Base-by-base conservation (phyloP, 2,888 invertebrate species). In the Mythimna impura region DNA sequence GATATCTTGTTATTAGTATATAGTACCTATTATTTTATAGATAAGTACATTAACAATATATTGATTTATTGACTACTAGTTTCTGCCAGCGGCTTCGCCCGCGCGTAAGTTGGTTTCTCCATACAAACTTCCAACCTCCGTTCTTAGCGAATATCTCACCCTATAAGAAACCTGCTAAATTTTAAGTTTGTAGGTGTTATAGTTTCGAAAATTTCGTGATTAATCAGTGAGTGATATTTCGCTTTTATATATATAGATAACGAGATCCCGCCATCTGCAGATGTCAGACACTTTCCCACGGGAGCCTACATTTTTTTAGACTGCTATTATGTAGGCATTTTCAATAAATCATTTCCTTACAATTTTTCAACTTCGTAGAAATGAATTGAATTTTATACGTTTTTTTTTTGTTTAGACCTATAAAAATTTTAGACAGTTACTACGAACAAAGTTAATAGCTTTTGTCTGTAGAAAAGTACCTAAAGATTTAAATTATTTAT, bases 211-310 rank as follows among this genome's bases (percentile, higher is more conserved):
- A 25, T 25, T 25, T 25, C 25, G 25, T 25, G 25, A 25, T 25
- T 25, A 25, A 25, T 25, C 25, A 25, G 25, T 25, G 25, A 25
- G 25, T 25, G 25, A 25, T n/a, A 25, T 25, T 25, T 25, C 25
- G 2, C 25, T 25, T 25, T 25, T 25, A 25, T 25, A 25, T 25
- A 25, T 25, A 25, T 30, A 30, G 30, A 30, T 47, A 72, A 50
- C 61, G 52, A 57, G 30, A 63, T 60, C 30, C 57, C 43, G 66
- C 17, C 30, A 63, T 66, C 69, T 55, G 52, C 57, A 77, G 58
- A 66, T 68, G 66, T 47, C 54, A 52, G 57, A 10, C 12, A 34
- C 52, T 66, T 69, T 67, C 61, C 40, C 25, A 65, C 14, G 12
- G 40, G 66, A 58, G n/a, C 36, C 20, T 34, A 34, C 22, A 17